Percentiles rank a stretch among this genome's conserved stretches.
phyloP scores from a whole-genome alignment of 1,140 invertebrate genomes.

The Ceratoteleas bidentatus region DNA sequence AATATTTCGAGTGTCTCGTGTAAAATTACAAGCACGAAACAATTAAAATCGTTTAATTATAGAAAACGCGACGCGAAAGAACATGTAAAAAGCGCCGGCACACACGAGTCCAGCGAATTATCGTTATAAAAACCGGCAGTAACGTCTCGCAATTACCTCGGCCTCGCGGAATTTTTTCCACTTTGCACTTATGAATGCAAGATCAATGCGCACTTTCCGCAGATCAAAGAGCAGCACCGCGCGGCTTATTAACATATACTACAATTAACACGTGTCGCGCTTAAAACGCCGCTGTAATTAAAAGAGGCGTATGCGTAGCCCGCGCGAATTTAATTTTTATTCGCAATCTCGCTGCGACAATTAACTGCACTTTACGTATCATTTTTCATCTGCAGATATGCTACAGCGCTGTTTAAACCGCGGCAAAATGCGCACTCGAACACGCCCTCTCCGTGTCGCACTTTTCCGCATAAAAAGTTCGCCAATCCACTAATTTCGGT shows the following conservation, averaged over 20 bases:
- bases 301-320: constrained; percentile 35
- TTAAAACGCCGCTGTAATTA: constrained; percentile 48
- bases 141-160: constrained; percentile 20
- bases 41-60: constrained; percentile 1
- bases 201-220: constrained; percentile 36
- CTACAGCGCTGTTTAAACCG: constrained; percentile 34
- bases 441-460: constrained; percentile 23
- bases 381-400: constrained; percentile 46
- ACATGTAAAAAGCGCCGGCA: neutral
- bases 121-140: constrained; percentile 17
- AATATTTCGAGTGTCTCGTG: neutral
- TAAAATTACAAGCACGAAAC: constrained; percentile 3
- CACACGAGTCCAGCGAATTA: constrained; percentile 8
- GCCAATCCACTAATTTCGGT: neutral
- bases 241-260: constrained; percentile 53
- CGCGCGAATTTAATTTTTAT: constrained; percentile 43
- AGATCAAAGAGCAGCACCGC: constrained; percentile 38
- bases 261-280: constrained; percentile 39
- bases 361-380: constrained; percentile 55
- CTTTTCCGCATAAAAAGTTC: constrained; percentile 7
- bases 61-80: neutral
- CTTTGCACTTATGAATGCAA: constrained; percentile 36
- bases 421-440: constrained; percentile 25
- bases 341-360: constrained; percentile 44
- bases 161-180: constrained; percentile 12